Conservation (phyloP, 2,797 vertebrate species). For the Hyperoplus lanceolatus region DNA sequence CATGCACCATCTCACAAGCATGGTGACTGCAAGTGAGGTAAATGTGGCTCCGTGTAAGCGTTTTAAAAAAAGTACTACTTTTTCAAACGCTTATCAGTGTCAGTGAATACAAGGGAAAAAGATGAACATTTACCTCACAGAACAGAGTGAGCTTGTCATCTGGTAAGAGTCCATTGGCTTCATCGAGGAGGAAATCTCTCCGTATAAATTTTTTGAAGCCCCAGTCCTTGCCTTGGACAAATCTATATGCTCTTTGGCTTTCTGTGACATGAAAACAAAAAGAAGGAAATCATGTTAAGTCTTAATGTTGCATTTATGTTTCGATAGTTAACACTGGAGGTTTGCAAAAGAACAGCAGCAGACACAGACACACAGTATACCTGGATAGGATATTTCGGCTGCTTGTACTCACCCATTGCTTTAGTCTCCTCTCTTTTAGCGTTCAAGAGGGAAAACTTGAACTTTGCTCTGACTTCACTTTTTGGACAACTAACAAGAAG, state of each 20-base stretch:
- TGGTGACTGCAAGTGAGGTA: background rate
- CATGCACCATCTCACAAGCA: background rate
- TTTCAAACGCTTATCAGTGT: background rate
- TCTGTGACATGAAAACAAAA: slow-evolving; percentile 82
- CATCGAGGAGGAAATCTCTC: slow-evolving; percentile 98
- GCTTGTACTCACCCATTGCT: slow-evolving; percentile 94
- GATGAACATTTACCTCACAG: slow-evolving; percentile 90
- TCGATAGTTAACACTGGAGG: background rate
- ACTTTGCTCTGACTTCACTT: slow-evolving; percentile 99
- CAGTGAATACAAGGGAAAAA: background rate
- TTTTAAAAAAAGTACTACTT: background rate
- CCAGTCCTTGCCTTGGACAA: slow-evolving; percentile 99
- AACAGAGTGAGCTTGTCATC: slow-evolving; percentile 98
- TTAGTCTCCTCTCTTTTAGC: slow-evolving; percentile 99
- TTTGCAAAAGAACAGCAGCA: background rate
- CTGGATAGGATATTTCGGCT: background rate
- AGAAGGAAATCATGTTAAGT: background rate
- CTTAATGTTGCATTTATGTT: background rate
- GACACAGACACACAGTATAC: background rate
- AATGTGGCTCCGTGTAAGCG: background rate
- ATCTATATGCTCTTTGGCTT: slow-evolving; percentile 99
- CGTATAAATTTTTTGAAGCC: slow-evolving; percentile 99
- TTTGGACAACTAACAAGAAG: slow-evolving; percentile 99
- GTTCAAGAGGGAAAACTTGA: slow-evolving; percentile 98
- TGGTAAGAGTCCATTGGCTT: slow-evolving; percentile 97